Conservation (phyloP, 2,888 invertebrate species). For the Tetragonisca angustula region DNA sequence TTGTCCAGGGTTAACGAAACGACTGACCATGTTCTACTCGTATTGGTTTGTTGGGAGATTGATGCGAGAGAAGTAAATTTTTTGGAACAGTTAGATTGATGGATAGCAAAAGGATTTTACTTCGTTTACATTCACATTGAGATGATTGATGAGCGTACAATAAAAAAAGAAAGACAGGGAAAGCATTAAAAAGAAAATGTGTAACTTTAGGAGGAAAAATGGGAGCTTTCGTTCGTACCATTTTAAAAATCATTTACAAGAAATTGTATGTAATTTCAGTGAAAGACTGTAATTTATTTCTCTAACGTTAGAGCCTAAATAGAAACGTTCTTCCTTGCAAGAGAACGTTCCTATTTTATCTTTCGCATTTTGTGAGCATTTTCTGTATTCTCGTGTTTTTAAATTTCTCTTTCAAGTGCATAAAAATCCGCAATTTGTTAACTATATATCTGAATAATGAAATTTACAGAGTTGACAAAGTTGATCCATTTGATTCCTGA, state of each 20-base stretch:
- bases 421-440: too few species aligned
- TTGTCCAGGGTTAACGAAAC: background rate
- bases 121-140: background rate
- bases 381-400: too few species aligned
- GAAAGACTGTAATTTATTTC: background rate
- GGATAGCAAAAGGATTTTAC: background rate
- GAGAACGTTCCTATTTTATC: too few species aligned
- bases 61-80: background rate
- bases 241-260: background rate
- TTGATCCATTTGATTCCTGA: too few species aligned
- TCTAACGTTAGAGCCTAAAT: too few species aligned
- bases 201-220: background rate
- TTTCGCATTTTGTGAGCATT: too few species aligned
- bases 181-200: background rate
- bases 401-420: too few species aligned
- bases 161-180: background rate
- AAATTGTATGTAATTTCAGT: background rate
- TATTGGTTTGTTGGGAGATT: background rate
- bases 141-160: background rate
- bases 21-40: background rate
- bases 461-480: too few species aligned
- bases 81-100: background rate
- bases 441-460: too few species aligned
- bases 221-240: background rate
- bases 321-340: too few species aligned